Evolutionary conservation across 2,113 vertebrate species (phyloP).

Genomic region (Crotalus helleri): DNA sequence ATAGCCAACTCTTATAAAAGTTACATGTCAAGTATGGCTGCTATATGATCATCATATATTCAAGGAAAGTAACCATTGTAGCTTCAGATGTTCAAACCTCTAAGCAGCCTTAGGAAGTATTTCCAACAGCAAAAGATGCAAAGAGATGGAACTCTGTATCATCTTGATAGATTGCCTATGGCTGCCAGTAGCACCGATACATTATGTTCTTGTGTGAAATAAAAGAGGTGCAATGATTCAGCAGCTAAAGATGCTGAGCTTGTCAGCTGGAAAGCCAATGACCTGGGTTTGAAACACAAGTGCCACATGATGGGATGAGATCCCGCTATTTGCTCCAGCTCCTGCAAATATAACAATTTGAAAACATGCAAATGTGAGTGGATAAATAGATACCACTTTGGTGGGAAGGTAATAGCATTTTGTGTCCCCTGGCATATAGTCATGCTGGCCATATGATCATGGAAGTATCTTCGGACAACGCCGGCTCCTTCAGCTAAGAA

Average conservation of each 20-base stretch:
- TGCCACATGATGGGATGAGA: no score
- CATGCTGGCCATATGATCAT: background rate
- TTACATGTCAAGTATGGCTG: background rate
- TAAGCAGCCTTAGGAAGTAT: background rate
- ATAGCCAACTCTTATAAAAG: background rate
- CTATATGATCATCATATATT: background rate
- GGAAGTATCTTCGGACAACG: background rate
- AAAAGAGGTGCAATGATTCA: background rate
- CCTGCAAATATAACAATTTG: no score
- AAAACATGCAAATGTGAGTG: no score
- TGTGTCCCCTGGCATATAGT: background rate
- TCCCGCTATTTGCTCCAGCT: no score
- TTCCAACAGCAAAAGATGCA: background rate
- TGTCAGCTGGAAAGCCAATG: background rate
- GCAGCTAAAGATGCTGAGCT: background rate
- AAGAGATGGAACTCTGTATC: no score
- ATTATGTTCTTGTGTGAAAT: background rate
- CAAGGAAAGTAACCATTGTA: background rate
- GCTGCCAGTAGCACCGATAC: background rate
- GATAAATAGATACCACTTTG: no score
- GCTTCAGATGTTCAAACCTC: background rate
- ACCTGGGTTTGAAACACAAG: no score
- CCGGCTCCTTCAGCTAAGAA: background rate
- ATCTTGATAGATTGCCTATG: background rate
- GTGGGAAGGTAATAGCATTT: background rate